These are phyloP conservation scores for Tipula lateralis DNA, from an alignment of 2,888 invertebrate species.

Conservation along the genomic window DNA sequence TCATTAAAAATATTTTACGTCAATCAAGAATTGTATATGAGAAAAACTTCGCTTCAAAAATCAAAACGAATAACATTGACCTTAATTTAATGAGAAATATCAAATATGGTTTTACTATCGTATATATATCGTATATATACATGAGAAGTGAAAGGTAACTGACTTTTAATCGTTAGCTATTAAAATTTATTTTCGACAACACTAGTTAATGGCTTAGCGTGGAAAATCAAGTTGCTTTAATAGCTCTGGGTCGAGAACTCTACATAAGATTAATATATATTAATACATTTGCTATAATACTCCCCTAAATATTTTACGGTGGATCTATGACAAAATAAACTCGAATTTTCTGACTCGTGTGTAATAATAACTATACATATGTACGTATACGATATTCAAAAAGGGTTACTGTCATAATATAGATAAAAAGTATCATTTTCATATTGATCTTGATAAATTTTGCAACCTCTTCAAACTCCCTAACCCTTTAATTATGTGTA, in stretches of 20 bases:
- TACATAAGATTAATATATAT: neutral
- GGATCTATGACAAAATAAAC: neutral
- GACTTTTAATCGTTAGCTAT: neutral
- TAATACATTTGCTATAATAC: neutral
- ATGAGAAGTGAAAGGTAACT: neutral
- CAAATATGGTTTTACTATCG: neutral
- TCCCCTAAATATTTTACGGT: neutral
- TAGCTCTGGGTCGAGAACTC: neutral
- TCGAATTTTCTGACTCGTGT: neutral
- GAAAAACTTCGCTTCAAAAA: neutral
- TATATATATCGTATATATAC: neutral
- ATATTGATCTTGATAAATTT: constrained; percentile 24
- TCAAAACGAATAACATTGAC: neutral
- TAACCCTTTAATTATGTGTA: neutral
- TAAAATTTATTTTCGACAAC: neutral
- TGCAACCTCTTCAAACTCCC: neutral
- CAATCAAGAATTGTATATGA: neutral
- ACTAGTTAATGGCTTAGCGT: neutral
- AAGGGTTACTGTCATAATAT: neutral
- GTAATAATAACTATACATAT: neutral
- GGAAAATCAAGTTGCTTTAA: neutral
- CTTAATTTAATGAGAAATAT: neutral
- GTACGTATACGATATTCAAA: neutral
- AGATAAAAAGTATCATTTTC: constrained; percentile 19
- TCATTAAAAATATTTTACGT: neutral